A percentile compares a stretch with the other conserved stretches of the same genome.
Evolutionary conservation across 1,140 invertebrate species (phyloP).

Genomic region (Hylaeus volcanicus): DNA sequence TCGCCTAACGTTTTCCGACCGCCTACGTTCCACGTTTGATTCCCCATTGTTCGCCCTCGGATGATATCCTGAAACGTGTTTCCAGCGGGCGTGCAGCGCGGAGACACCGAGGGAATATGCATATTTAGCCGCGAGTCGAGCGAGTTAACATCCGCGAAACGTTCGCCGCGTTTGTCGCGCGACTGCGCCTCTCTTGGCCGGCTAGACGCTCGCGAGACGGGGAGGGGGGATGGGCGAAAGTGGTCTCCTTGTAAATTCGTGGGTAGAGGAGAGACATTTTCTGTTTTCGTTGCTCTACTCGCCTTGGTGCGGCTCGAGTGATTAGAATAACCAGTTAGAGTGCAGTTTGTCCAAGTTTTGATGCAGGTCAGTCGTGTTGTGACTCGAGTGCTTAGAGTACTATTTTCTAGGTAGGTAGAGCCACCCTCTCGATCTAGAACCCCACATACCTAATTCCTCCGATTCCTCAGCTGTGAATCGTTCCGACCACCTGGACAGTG

Average conservation of each 20-base stretch:
- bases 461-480: neutral
- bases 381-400: no score
- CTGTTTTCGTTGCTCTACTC: no score
- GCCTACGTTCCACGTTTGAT: conserved; percentile 51
- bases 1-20: conserved; percentile 47
- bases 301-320: neutral
- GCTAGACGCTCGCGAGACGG: neutral
- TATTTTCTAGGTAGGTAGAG: no score
- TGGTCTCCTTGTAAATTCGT: conserved; percentile 11
- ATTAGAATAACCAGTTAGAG: no score
- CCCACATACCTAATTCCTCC: neutral
- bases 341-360: no score
- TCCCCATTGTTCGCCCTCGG: conserved; percentile 66
- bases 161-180: neutral
- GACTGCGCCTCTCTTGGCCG: neutral
- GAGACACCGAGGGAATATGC: conserved; percentile 32
- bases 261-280: neutral
- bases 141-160: conserved; percentile 12
- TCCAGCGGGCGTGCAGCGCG: neutral
- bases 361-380: no score
- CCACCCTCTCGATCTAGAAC: no score
- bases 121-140: conserved; percentile 31
- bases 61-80: conserved; percentile 64
- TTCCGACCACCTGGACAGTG: neutral
- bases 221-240: neutral